These are phyloP conservation scores for Xiphydria camelus DNA, from an alignment of 2,888 invertebrate genomes.

Conservation along the genomic window DNA sequence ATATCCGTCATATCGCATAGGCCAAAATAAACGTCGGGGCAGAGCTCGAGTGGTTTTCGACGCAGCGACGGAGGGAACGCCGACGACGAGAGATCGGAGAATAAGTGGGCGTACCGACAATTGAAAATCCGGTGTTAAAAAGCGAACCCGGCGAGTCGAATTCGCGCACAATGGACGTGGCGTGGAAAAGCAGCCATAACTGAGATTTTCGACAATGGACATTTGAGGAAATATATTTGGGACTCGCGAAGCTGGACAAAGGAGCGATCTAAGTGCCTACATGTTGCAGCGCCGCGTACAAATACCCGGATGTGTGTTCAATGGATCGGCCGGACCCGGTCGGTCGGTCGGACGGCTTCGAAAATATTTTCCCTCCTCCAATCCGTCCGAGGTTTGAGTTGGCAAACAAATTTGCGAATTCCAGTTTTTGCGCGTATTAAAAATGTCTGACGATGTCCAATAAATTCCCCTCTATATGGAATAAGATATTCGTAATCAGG, in stretches of 20 bases:
- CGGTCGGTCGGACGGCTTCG: neutral
- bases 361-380: neutral
- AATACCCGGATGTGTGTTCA: conserved; percentile 42
- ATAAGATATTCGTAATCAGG: too few relatives aligned
- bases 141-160: conserved; percentile 24
- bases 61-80: neutral
- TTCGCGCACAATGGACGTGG: conserved; percentile 14
- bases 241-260: conserved; percentile 34
- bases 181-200: conserved; percentile 33
- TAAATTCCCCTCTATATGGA: too few relatives aligned
- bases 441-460: too few relatives aligned
- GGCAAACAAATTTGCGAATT: too few relatives aligned
- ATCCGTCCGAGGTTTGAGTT: too few relatives aligned
- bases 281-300: conserved; percentile 35
- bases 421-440: too few relatives aligned
- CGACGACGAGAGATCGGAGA: conserved; percentile 8
- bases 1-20: too few relatives aligned
- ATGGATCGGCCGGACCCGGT: conserved; percentile 21
- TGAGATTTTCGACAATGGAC: conserved; percentile 32
- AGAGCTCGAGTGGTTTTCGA: too few relatives aligned
- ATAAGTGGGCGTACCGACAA: conserved; percentile 13
- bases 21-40: too few relatives aligned
- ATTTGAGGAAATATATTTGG: conserved; percentile 39
- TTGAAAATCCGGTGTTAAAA: conserved; percentile 32
- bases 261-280: conserved; percentile 41